These are phyloP conservation scores for Anas bernieri DNA, from an alignment of 2,797 vertebrate genomes.

Conservation along the genomic window DNA sequence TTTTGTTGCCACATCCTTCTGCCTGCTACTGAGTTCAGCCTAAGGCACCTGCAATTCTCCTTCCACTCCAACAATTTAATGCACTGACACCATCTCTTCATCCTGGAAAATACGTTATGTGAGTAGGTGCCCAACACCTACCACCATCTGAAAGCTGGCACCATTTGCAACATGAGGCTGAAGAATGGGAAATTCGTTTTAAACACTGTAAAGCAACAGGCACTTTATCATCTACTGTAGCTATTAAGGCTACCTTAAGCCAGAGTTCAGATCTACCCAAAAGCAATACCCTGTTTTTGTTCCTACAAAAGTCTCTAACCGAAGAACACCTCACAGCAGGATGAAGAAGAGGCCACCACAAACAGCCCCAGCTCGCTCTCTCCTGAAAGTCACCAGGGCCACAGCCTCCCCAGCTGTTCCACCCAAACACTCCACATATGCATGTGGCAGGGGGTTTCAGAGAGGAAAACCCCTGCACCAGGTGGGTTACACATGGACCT, in stretches of 20 bases:
- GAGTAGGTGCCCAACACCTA: background rate
- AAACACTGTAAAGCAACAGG: background rate
- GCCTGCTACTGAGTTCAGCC: background rate
- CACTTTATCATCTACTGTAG: background rate
- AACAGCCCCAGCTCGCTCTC: background rate
- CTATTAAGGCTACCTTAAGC: background rate
- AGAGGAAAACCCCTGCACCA: background rate
- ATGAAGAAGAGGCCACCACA: background rate
- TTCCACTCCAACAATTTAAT: background rate
- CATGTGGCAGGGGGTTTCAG: background rate
- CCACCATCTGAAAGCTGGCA: background rate
- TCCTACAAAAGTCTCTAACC: background rate
- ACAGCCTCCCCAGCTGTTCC: background rate
- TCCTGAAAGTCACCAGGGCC: background rate
- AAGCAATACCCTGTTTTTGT: background rate
- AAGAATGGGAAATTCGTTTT: background rate
- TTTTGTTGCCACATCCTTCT: background rate
- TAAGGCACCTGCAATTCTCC: background rate
- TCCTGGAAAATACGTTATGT: background rate
- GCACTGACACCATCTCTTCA: background rate
- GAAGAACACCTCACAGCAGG: background rate
- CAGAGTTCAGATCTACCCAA: background rate
- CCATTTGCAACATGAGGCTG: background rate
- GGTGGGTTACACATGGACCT: background rate
- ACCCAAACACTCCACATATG: background rate